Evolutionary conservation across 1,140 invertebrate genomes (phyloP).

Genomic region (Asobara japonica): DNA sequence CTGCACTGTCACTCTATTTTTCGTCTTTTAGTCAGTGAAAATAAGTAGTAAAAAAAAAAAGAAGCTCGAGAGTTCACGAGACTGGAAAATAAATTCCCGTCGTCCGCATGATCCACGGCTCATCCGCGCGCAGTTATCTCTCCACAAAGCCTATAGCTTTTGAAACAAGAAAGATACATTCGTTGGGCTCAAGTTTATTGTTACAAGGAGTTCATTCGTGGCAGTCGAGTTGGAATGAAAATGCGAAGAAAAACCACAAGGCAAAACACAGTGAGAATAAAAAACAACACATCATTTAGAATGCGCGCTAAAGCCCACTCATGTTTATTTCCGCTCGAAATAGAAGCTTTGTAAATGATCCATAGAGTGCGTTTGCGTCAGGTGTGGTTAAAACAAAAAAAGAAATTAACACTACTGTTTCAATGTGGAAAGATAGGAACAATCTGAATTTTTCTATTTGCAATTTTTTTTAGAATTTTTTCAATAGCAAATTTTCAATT

Average conservation of each 20-base stretch:
- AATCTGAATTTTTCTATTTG: too few relatives aligned
- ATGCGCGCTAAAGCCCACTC: constrained; percentile 9
- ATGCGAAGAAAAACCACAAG: constrained; percentile 15
- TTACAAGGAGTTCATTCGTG: constrained; percentile 47
- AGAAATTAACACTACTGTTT: too few relatives aligned
- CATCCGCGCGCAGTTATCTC: constrained; percentile 9
- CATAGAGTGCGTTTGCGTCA: background rate
- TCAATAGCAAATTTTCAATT: too few relatives aligned
- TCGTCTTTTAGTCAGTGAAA: background rate
- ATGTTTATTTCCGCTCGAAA: constrained; percentile 46
- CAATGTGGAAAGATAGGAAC: too few relatives aligned
- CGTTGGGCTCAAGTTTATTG: constrained; percentile 43
- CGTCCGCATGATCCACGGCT: constrained; percentile 23
- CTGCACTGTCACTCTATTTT: background rate
- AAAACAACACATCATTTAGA: constrained; percentile 19
- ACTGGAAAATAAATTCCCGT: constrained; percentile 30
- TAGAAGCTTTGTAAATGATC: constrained; percentile 47
- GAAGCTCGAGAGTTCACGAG: too few relatives aligned
- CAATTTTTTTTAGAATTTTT: too few relatives aligned
- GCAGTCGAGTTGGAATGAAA: constrained; percentile 17
- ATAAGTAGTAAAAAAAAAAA: background rate
- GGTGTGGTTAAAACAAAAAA: too few relatives aligned
- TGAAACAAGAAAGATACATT: constrained; percentile 32
- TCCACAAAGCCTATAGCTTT: constrained; percentile 14
- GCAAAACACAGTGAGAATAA: background rate